Evolutionary conservation across 2,888 invertebrate species (phyloP), one percentile per base, ranked within the genome.

Genomic region (Drosophila histrio): DNA sequence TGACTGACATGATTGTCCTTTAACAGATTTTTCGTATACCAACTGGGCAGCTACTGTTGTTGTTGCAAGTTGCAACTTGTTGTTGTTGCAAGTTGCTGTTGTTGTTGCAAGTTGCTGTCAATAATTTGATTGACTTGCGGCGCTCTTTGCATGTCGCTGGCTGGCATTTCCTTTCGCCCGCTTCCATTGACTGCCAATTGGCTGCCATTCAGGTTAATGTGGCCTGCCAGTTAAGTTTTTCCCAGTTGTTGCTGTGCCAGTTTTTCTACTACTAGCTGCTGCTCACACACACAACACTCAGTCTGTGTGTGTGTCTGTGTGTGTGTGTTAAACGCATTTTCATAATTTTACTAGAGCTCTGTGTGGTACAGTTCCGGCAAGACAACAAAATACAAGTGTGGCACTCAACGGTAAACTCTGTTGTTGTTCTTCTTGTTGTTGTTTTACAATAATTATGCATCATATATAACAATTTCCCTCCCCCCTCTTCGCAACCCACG

Each of bases 51-150:
- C 61, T 60, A 58, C 15, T 46, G 22, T 38, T 50, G 49, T 44
- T 58, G 47, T 22, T 53, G 57, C 47, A n/a, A 19, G 46, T 28
- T 9, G 13, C 21, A 39, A 41, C n/a, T n/a, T n/a, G 64, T 13
- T 47, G 32, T 15, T 7, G 19, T n/a, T 32, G 43, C 36, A 9
- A 36, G 47, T 44, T 56, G 62, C 44, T 13, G 46, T 56, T 21
- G 34, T 11, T 54, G 39, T 61, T 44, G 49, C 47, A 34, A 62
- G 60, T 32, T 65, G 47, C 67, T 79, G 79, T 81, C 77, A 79
- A 87, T 85, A 85, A 80, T 82, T 87, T 85, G 85, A 85, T 87
- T 87, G 85, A 87, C 85, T 82, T 72, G 87, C 68, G 84, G 85
- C 85, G 72, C 69, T 81, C 49, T 78, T 84, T 82, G 84, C 82